Evolutionary conservation across 2,888 invertebrate species (phyloP).

Genomic region (Euzophera pinguis): DNA sequence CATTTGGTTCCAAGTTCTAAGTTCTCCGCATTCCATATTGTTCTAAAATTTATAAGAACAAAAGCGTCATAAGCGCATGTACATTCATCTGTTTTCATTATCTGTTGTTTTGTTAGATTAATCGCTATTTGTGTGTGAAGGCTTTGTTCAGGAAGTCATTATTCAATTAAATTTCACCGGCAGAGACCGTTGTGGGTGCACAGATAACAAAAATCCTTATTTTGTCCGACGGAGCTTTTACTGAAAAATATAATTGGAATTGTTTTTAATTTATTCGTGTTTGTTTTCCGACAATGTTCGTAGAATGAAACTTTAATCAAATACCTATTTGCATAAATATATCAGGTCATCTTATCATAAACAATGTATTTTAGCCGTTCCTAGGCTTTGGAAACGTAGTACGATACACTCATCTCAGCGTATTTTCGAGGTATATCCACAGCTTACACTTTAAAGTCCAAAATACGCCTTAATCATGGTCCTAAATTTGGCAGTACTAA

Average conservation of each 20-base stretch:
- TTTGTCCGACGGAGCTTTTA: not conserved
- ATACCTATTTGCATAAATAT: no score
- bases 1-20: not conserved
- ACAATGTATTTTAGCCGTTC: no score
- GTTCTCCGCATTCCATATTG: not conserved
- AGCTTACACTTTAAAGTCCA: no score
- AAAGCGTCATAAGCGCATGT: conserved; percentile 14
- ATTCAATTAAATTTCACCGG: conserved; percentile 19
- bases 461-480: no score
- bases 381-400: no score
- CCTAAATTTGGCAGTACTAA: no score
- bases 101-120: conserved; percentile 21
- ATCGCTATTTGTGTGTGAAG: conserved; percentile 19
- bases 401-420: no score
- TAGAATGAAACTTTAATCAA: no score
- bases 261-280: not conserved
- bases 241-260: not conserved
- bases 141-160: conserved; percentile 25
- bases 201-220: conserved; percentile 11
- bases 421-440: no score
- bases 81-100: conserved; percentile 26
- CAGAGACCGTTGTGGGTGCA: conserved; percentile 5
- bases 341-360: no score
- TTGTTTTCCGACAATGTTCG: no score
- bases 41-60: conserved; percentile 10